Evolutionary conservation across 2,797 vertebrate species (phyloP).

Genomic region (Echeneis naucrates): DNA sequence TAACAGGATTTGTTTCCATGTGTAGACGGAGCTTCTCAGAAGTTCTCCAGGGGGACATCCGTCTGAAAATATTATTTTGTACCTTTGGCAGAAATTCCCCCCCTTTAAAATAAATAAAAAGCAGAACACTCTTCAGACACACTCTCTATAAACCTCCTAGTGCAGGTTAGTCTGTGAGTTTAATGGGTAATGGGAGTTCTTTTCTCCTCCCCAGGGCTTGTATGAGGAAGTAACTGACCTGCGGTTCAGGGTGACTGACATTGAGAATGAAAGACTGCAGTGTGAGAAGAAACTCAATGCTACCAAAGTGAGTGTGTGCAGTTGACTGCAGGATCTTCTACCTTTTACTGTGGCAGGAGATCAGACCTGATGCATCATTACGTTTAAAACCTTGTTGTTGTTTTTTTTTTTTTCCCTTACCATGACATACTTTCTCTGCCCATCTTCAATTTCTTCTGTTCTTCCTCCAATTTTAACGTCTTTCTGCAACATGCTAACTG

Average conservation of each 20-base stretch:
- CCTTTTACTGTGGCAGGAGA: not conserved
- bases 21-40: conserved; percentile 43
- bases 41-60: conserved; percentile 40
- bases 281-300: conserved; percentile 92
- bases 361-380: conserved; percentile 11
- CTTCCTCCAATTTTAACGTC: conserved; percentile 42
- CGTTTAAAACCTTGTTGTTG: conserved; percentile 13
- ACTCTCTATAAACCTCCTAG: conserved; percentile 22
- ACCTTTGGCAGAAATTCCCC: conserved; percentile 46
- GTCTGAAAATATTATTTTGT: conserved; percentile 44
- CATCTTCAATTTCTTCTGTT: not conserved
- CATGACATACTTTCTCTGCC: conserved; percentile 12
- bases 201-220: conserved; percentile 83
- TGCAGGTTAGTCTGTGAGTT: conserved; percentile 19
- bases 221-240: conserved; percentile 92
- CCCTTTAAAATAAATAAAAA: not conserved
- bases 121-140: conserved; percentile 33
- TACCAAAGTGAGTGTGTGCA: conserved; percentile 87
- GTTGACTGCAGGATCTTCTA: not conserved
- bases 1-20: conserved; percentile 41
- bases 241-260: conserved; percentile 88
- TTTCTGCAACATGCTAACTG: conserved; percentile 58
- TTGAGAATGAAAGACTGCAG: conserved; percentile 90
- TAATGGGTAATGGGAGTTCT: conserved; percentile 50
- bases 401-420: not conserved